Conservation (phyloP, 2,888 invertebrate species). For the Trissoscelio sp. region DNA sequence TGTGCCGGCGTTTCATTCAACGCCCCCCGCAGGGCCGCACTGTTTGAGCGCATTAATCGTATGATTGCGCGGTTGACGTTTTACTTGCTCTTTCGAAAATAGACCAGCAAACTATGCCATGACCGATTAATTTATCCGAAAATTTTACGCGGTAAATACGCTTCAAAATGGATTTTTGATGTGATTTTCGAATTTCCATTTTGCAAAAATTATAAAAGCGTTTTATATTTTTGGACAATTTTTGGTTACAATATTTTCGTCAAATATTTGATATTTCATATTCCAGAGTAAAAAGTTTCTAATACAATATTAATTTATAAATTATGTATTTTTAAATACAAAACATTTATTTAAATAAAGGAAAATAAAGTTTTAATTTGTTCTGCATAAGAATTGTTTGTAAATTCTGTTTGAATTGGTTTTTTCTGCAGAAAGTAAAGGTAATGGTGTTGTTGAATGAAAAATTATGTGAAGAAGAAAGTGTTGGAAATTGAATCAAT, state of each 20-base stretch:
- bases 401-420: neutral
- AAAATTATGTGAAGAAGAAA: conserved; percentile 46
- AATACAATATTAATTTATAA: too few relatives aligned
- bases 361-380: too few relatives aligned
- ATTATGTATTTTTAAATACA: too few relatives aligned
- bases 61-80: conserved; percentile 35
- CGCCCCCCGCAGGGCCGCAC: conserved; percentile 1
- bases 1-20: conserved; percentile 44
- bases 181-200: too few relatives aligned
- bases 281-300: too few relatives aligned
- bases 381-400: neutral
- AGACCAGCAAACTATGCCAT: conserved; percentile 17
- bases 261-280: too few relatives aligned
- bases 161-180: too few relatives aligned
- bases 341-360: too few relatives aligned
- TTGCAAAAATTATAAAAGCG: too few relatives aligned
- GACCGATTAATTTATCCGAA: conserved; percentile 20
- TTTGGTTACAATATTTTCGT: too few relatives aligned
- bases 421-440: neutral
- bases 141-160: too few relatives aligned
- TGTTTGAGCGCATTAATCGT: conserved; percentile 52
- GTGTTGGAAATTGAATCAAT: conserved; percentile 55
- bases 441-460: conserved; percentile 8
- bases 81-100: conserved; percentile 30
- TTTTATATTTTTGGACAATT: too few relatives aligned